Conservation (phyloP, 2,113 vertebrate species). For the Hylia prasina region DNA sequence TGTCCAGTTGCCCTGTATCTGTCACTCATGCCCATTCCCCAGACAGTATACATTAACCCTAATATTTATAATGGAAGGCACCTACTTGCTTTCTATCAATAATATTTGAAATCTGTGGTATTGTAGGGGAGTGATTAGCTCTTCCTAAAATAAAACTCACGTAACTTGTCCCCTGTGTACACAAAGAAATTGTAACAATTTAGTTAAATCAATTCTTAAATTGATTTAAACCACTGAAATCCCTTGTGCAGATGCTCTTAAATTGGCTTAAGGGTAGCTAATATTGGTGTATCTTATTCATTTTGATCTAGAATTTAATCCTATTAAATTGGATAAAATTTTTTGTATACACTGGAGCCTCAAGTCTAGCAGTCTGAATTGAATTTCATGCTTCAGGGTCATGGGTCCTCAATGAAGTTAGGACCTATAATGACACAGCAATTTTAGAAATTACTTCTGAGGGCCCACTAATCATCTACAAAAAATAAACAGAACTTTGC, state of each 20-base stretch:
- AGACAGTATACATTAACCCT: not conserved
- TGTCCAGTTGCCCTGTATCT: not conserved
- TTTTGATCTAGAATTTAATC: constrained; percentile 35
- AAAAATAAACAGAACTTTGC: not conserved
- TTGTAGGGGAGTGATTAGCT: not conserved
- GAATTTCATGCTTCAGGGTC: not conserved
- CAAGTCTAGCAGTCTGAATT: not conserved
- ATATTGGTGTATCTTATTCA: constrained; percentile 7
- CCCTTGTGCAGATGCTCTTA: not conserved
- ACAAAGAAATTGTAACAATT: constrained; percentile 1
- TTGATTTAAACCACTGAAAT: constrained; percentile 31
- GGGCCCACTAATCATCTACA: not conserved
- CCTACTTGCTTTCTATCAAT: not conserved
- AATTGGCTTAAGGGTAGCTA: constrained; percentile 2
- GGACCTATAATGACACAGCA: not conserved
- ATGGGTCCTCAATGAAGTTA: not conserved
- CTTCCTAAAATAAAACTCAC: not conserved
- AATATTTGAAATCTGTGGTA: not conserved
- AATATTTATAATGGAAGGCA: not conserved
- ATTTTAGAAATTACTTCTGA: not conserved
- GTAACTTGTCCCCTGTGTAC: not conserved
- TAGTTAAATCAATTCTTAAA: constrained; percentile 29
- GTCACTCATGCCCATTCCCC: fast-evolving
- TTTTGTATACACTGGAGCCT: not conserved
- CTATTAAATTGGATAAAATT: not conserved